Conservation (phyloP, 2,113 vertebrate genomes). For the Alces alces region DNA sequence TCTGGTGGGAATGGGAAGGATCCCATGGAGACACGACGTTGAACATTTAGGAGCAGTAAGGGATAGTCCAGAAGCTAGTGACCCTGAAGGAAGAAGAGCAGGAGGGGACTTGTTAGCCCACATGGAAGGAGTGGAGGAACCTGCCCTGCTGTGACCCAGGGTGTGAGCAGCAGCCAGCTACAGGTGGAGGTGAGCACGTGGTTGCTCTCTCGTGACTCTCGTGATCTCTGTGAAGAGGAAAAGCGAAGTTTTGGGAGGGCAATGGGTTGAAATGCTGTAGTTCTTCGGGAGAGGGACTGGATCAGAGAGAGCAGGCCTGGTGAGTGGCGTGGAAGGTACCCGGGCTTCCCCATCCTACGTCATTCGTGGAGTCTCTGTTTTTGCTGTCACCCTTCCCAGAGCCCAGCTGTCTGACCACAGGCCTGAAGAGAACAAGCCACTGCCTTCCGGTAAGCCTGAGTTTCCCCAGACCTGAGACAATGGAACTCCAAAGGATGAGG, state of each 20-base stretch:
- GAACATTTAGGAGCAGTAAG: neutral
- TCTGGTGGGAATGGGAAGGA: neutral
- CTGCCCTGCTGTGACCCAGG: neutral
- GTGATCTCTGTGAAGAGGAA: neutral
- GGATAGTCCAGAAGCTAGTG: neutral
- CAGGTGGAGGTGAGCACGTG: accelerated
- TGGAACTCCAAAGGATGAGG: too few relatives aligned
- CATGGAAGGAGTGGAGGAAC: neutral
- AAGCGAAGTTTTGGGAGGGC: neutral
- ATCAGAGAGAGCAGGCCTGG: neutral
- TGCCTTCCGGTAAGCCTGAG: too few relatives aligned
- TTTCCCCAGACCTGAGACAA: neutral
- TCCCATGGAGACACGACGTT: too few relatives aligned
- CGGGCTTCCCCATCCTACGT: too few relatives aligned
- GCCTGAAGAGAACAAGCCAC: neutral
- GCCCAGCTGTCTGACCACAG: neutral
- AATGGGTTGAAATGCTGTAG: neutral
- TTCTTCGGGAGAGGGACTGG: neutral
- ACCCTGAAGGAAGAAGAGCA: neutral
- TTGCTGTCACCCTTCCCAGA: neutral
- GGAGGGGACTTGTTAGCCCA: neutral
- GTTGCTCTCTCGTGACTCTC: neutral
- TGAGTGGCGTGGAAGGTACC: neutral
- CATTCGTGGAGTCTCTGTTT: neutral
- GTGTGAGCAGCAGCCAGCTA: neutral